phyloP scores from a whole-genome alignment of 2,797 vertebrate species.

The Gouania willdenowi region DNA sequence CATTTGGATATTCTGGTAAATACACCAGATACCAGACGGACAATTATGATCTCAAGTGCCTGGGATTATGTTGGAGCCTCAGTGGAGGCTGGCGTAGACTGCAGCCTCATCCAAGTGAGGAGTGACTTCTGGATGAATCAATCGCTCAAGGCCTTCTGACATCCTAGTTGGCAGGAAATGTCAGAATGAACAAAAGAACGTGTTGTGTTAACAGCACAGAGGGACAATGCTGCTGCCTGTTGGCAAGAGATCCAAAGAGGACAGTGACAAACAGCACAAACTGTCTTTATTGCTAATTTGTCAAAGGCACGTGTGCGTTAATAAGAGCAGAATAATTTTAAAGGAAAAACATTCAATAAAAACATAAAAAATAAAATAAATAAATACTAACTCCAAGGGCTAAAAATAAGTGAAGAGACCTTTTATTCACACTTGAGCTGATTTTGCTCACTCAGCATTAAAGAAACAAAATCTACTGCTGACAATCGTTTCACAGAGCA shows the following conservation, averaged over 20 bases:
- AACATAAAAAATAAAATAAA: conserved; percentile 9
- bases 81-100: conserved; percentile 12
- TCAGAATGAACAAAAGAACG: conserved; percentile 16
- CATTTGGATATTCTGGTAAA: conserved; percentile 40
- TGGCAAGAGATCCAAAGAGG: conserved; percentile 2
- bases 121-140: conserved; percentile 39
- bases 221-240: conserved; percentile 13
- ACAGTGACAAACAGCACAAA: background rate
- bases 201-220: conserved; percentile 32
- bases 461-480: conserved; percentile 14
- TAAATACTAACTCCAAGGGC: background rate
- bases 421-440: background rate
- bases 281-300: conserved; percentile 1
- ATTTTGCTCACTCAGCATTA: conserved; percentile 14
- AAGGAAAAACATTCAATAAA: no score
- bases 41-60: conserved; percentile 46
- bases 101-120: conserved; percentile 27
- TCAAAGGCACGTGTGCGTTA: background rate
- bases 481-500: conserved; percentile 2
- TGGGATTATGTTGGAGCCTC: conserved; percentile 42
- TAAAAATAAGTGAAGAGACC: background rate
- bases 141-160: conserved; percentile 9
- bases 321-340: no score
- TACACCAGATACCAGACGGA: conserved; percentile 36
- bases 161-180: conserved; percentile 14